These are phyloP conservation scores for Diabrotica balteata DNA, from an alignment of 2,888 invertebrate species.

Conservation along the genomic window DNA sequence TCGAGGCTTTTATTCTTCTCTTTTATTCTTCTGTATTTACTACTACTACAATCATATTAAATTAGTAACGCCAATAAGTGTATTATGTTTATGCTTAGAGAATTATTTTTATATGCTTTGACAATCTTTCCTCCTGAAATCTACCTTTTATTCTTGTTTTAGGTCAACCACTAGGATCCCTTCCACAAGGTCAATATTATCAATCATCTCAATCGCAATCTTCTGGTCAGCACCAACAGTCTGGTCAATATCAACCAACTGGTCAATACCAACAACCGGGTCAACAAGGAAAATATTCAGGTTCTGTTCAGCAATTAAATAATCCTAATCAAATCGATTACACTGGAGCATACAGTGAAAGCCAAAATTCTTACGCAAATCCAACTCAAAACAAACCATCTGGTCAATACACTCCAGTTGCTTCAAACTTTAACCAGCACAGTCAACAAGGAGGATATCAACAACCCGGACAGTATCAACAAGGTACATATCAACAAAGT, in stretches of 20 bases:
- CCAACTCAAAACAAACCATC: constrained; percentile 11
- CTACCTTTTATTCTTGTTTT: too few relatives aligned
- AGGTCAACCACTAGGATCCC: constrained; percentile 9
- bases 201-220: constrained; percentile 9
- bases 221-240: constrained; percentile 24
- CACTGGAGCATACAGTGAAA: constrained; percentile 41
- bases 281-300: constrained; percentile 2
- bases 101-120: too few relatives aligned
- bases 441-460: not conserved
- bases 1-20: too few relatives aligned
- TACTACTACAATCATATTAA: too few relatives aligned
- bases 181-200: constrained; percentile 11
- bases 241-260: constrained; percentile 23
- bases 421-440: not conserved
- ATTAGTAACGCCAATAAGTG: too few relatives aligned
- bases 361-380: constrained; percentile 34
- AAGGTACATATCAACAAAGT: not conserved
- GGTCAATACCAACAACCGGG: constrained; percentile 26
- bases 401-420: constrained; percentile 4
- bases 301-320: too few relatives aligned
- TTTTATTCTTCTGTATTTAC: too few relatives aligned
- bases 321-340: constrained; percentile 39
- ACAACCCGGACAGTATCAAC: not conserved
- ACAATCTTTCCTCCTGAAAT: too few relatives aligned
- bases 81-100: too few relatives aligned